These are phyloP conservation scores for Perodicticus potto DNA, from an alignment of 2,797 vertebrate species.

Conservation along the genomic window DNA sequence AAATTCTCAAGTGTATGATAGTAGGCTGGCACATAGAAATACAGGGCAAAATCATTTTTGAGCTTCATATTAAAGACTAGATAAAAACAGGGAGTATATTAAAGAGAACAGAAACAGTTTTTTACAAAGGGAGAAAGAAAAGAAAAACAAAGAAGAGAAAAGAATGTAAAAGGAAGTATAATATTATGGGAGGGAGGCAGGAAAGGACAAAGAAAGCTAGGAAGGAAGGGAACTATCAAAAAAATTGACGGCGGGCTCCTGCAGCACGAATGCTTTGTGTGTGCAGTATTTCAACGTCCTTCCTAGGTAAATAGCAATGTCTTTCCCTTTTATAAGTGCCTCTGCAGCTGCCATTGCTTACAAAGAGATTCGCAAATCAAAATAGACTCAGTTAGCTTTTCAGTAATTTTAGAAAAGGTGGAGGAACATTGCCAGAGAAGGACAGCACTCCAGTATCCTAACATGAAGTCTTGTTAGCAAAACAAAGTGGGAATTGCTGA, in stretches of 20 bases:
- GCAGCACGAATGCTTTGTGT: neutral
- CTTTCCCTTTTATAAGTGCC: constrained; percentile 62
- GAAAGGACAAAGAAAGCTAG: neutral
- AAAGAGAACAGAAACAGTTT: neutral
- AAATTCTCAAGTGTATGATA: neutral
- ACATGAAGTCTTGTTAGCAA: constrained; percentile 79
- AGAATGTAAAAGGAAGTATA: neutral
- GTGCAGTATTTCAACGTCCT: constrained; percentile 44
- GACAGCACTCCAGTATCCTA: constrained; percentile 49
- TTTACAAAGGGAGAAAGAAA: neutral
- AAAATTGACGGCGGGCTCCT: neutral
- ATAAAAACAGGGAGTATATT: neutral
- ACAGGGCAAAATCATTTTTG: neutral
- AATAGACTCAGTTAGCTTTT: constrained; percentile 71
- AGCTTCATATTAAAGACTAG: neutral
- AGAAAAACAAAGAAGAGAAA: neutral
- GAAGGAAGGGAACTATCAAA: neutral
- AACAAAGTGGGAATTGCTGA: constrained; percentile 73
- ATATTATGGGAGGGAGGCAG: neutral
- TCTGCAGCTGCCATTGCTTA: constrained; percentile 66
- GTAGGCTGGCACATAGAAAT: neutral
- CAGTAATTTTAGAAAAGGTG: constrained; percentile 67
- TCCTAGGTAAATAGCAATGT: constrained; percentile 62
- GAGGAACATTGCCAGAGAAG: constrained; percentile 51
- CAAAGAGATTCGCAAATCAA: constrained; percentile 73